Evolutionary conservation across 2,888 invertebrate species (phyloP).

Genomic region (Drosophila nigritarsus): DNA sequence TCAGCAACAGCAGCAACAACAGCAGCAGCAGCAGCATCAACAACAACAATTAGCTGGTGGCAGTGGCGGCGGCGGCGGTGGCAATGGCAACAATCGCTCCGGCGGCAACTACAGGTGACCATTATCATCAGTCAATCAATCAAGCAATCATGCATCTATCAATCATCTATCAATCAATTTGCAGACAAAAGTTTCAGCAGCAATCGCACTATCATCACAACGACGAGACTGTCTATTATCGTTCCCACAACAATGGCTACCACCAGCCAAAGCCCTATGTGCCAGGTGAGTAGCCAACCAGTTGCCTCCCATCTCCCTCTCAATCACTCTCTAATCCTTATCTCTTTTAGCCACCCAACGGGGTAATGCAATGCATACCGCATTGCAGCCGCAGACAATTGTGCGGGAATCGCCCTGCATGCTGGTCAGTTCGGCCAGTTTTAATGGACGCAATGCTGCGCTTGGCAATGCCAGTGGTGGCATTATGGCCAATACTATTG

Average conservation of each 20-base stretch:
- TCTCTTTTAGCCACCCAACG: constrained; percentile 74
- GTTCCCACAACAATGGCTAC: constrained; percentile 82
- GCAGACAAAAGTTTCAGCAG: constrained; percentile 82
- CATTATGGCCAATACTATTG: constrained; percentile 74
- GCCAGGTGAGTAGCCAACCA: constrained; percentile 72
- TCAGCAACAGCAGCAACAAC: constrained; percentile 81
- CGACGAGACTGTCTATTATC: constrained; percentile 83
- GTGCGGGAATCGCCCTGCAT: constrained; percentile 82
- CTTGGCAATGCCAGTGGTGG: constrained; percentile 73
- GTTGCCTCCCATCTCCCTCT: not conserved
- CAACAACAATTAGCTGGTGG: constrained; percentile 45
- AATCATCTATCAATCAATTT: not conserved
- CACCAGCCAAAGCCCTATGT: constrained; percentile 83
- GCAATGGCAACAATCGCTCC: constrained; percentile 69
- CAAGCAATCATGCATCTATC: not conserved
- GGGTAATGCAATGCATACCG: constrained; percentile 81
- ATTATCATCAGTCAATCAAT: not conserved
- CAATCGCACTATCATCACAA: constrained; percentile 84
- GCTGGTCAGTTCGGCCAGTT: constrained; percentile 80
- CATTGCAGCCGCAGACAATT: constrained; percentile 81
- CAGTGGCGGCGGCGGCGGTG: constrained; percentile 56
- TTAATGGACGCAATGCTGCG: constrained; percentile 80
- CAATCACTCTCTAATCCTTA: not conserved
- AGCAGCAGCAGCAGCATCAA: constrained; percentile 37
- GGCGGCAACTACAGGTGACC: constrained; percentile 72